Evolutionary conservation across 37 sponge, comb jelly and placozoan species (phyloP).

Genomic region (Aplysina aerophoba): DNA sequence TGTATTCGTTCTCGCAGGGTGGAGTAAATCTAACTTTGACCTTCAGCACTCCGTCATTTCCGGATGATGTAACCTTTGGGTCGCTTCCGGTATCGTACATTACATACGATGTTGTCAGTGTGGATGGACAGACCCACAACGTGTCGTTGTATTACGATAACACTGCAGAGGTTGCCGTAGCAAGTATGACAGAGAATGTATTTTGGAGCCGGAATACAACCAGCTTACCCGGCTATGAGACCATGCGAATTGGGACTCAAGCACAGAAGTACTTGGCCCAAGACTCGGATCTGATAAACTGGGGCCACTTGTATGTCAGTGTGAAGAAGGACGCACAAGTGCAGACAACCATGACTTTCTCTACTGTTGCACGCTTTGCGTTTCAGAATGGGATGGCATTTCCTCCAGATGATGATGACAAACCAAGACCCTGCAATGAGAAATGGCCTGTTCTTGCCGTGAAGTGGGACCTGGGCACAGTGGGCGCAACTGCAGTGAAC

Average conservation of each 20-base stretch:
- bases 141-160: conserved; percentile 80
- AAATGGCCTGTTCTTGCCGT: conserved; percentile 73
- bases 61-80: neutral
- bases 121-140: conserved; percentile 57
- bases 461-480: conserved; percentile 69
- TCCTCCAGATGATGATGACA: conserved; percentile 49
- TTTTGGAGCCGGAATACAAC: conserved; percentile 29
- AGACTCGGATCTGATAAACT: conserved; percentile 66
- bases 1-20: conserved; percentile 60
- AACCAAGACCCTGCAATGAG: conserved; percentile 58
- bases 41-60: conserved; percentile 63
- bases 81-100: conserved; percentile 57
- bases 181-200: conserved; percentile 33
- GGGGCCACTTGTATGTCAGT: conserved; percentile 73
- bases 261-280: conserved; percentile 41
- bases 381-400: conserved; percentile 46
- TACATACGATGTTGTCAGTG: conserved; percentile 37
- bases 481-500: conserved; percentile 24
- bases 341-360: conserved; percentile 37
- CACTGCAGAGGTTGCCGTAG: conserved; percentile 67
- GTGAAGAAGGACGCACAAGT: conserved; percentile 17
- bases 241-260: conserved; percentile 62
- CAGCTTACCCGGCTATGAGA: conserved; percentile 7
- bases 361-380: neutral
- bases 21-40: conserved; percentile 59